Base-by-base conservation (phyloP, 2,888 invertebrate genomes). In the Meandrusa payeni region DNA sequence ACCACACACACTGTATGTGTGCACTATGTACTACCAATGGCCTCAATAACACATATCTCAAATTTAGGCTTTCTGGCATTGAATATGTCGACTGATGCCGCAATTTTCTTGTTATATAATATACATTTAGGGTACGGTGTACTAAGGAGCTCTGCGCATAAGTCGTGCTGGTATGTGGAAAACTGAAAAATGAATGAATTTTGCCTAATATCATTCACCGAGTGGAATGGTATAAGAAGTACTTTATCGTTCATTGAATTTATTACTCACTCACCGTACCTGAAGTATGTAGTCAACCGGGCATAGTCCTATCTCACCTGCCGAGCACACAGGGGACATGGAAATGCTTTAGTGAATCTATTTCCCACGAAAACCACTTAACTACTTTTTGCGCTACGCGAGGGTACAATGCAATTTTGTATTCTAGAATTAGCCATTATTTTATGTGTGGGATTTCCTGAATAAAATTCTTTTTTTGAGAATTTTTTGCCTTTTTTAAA, bases 311-410 rank as follows among this genome's bases (percentile, higher is more conserved):
- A 33, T 48, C 50, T 49, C 54, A 50, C 52, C 60, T 61, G 58
- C 61, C 57, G 58, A 52, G 46, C 54, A 50, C 62, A 61, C 55
- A 62, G 54, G 64, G 59, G 64, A 85, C 82, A 80, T 62, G 78
- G 76, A 78, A 83, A 80, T 77, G 81, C 71, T 81, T 75, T 80
- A 81, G 76, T 61, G 71, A 69, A 74, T 76, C 74, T 76, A 77
- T 80, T 80, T 72, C 73, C 70, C 66, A 51, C 69, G 58, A 59
- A 71, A 77, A 75, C 70, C 69, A 66, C 69, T 64, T 61, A 61
- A 59, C 64, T 64, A 64, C 65, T 74, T 76, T 74, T 70, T 63
- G 56, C 54, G 48, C 52, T 48, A 51, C 49, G 50, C 56, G 68
- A 69, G 64, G 57, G 51, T 52, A 40, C 47, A 56, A 53, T 60